phyloP scores from a whole-genome alignment of 2,888 invertebrate genomes.

The Hydrotaea cyrtoneurina region DNA sequence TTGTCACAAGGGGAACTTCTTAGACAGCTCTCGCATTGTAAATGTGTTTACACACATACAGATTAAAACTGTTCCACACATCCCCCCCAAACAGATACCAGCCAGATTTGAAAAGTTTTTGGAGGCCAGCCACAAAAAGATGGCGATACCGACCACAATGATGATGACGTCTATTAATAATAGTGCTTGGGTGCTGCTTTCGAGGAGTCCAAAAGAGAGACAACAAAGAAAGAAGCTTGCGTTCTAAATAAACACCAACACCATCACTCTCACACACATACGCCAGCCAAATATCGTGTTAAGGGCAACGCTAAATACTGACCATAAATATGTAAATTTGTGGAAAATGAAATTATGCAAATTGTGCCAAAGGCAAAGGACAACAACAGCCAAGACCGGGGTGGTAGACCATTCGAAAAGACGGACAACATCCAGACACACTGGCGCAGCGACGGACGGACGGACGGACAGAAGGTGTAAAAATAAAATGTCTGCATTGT shows the following conservation, averaged over 20 bases:
- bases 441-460: neutral
- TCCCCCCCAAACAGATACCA: too few species aligned
- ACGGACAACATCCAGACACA: neutral
- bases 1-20: neutral
- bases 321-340: conserved; percentile 62
- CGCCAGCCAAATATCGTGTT: neutral
- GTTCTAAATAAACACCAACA: neutral
- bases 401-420: neutral
- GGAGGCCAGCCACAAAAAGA: neutral
- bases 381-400: neutral
- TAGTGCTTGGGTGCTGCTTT: neutral
- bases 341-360: conserved; percentile 47
- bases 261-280: neutral
- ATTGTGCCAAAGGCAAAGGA: conserved; percentile 13
- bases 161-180: neutral
- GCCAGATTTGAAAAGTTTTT: neutral
- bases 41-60: neutral
- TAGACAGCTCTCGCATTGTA: neutral
- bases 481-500: conserved; percentile 19
- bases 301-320: conserved; percentile 37
- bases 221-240: neutral
- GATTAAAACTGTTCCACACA: neutral
- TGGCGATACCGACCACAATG: neutral
- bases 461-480: conserved; percentile 3
- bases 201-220: neutral